Conservation (phyloP, 2,113 vertebrate species). For the Phyllopteryx taeniolatus region DNA sequence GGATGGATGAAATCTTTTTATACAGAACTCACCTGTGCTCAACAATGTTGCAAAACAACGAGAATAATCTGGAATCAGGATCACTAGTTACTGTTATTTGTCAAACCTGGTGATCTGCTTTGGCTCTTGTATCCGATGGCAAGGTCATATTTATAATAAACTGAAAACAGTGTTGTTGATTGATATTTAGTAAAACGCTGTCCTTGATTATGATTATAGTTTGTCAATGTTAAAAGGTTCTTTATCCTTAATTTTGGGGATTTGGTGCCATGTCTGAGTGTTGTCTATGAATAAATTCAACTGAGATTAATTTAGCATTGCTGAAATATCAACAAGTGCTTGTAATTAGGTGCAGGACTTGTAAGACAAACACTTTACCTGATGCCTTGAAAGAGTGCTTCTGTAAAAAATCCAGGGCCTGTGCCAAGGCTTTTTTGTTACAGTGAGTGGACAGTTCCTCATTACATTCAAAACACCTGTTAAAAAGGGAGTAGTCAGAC, state of each 20-base stretch:
- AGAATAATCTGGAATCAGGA: neutral
- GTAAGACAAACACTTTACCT: constrained; percentile 73
- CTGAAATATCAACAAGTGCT: neutral
- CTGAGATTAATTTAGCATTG: neutral
- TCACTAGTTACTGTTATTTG: neutral
- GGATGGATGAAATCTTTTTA: too few species aligned
- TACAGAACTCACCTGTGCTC: too few species aligned
- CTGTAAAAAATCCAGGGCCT: constrained; percentile 93
- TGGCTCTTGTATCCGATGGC: neutral
- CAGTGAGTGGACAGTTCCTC: constrained; percentile 93
- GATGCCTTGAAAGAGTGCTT: constrained; percentile 88
- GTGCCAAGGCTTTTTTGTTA: constrained; percentile 94
- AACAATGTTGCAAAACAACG: too few species aligned
- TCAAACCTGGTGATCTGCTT: neutral
- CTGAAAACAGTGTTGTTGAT: neutral
- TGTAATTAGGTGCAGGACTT: neutral
- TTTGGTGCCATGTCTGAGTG: neutral
- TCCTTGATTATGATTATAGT: neutral
- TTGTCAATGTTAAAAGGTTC: neutral
- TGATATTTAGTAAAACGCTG: neutral
- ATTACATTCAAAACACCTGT: constrained; percentile 95
- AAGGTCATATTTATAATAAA: neutral
- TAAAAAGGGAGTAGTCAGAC: constrained; percentile 16
- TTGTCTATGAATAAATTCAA: neutral
- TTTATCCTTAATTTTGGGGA: neutral